phyloP scores from a whole-genome alignment of 1,140 invertebrate species.

The Danaus plexippus region DNA sequence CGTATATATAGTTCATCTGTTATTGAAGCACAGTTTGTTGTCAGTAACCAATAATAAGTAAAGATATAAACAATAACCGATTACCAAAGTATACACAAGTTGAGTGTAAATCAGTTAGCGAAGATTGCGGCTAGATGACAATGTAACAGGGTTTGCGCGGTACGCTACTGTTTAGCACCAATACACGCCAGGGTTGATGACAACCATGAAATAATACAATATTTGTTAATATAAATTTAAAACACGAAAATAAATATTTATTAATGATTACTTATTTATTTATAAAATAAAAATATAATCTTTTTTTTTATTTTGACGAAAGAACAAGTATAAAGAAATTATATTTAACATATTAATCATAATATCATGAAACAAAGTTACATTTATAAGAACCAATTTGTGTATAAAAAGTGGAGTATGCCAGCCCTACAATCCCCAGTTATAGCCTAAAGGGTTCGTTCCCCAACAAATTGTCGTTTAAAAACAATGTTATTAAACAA shows the following conservation, averaged over 20 bases:
- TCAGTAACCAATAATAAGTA: too few species aligned
- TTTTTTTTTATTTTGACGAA: too few species aligned
- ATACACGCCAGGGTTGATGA: constrained; percentile 34
- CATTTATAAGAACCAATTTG: too few species aligned
- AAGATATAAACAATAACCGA: too few species aligned
- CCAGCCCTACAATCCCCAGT: constrained; percentile 41
- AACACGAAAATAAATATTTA: too few species aligned
- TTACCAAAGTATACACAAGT: not conserved
- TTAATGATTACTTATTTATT: too few species aligned
- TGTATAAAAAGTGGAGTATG: constrained; percentile 7
- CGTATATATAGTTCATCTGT: too few species aligned
- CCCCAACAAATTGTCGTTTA: constrained; percentile 63
- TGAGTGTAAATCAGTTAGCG: constrained; percentile 48
- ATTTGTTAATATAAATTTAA: not conserved
- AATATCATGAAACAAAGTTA: too few species aligned
- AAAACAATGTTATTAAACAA: constrained; percentile 69
- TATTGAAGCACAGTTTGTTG: too few species aligned
- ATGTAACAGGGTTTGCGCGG: constrained; percentile 52
- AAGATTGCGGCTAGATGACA: constrained; percentile 59
- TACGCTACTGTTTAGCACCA: constrained; percentile 60
- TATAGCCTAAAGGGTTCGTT: constrained; percentile 64
- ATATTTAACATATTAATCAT: too few species aligned
- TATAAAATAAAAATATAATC: too few species aligned
- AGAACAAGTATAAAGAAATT: too few species aligned
- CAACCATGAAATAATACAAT: not conserved